These are phyloP conservation scores for Vannuccia rotundouncinata DNA, from an alignment of 2,888 invertebrate genomes.

Conservation along the genomic window DNA sequence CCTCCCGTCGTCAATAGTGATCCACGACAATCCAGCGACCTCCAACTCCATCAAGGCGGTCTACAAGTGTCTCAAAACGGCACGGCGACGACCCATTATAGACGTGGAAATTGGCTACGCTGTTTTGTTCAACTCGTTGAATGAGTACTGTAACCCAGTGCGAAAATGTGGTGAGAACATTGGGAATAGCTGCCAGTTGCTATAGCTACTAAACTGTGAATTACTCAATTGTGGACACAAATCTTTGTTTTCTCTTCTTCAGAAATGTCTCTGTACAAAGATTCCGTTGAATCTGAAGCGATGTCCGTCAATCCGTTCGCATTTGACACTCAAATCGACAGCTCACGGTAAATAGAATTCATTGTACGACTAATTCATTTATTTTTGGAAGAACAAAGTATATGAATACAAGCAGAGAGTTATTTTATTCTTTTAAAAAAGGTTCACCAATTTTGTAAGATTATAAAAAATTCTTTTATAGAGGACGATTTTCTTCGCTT, in stretches of 20 bases:
- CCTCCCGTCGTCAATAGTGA: background rate
- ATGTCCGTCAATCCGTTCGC: background rate
- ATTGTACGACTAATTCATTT: background rate
- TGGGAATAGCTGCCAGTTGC: no score
- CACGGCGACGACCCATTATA: conserved; percentile 27
- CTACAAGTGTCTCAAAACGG: background rate
- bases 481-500: no score
- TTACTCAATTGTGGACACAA: no score
- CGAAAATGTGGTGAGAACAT: background rate
- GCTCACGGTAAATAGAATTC: background rate
- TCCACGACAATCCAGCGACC: background rate
- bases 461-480: background rate
- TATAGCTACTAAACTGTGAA: no score
- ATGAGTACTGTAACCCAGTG: conserved; percentile 36
- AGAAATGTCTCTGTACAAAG: background rate
- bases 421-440: background rate
- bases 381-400: no score
- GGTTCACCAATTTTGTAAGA: background rate
- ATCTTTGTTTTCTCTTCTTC: background rate
- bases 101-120: conserved; percentile 37
- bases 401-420: no score
- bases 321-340: background rate
- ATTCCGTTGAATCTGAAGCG: background rate
- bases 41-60: conserved; percentile 30
- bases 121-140: conserved; percentile 1